Percentiles rank a stretch among this genome's conserved stretches.
phyloP scores from a whole-genome alignment of 2,113 vertebrate species.

The Hiodon tergisus region DNA sequence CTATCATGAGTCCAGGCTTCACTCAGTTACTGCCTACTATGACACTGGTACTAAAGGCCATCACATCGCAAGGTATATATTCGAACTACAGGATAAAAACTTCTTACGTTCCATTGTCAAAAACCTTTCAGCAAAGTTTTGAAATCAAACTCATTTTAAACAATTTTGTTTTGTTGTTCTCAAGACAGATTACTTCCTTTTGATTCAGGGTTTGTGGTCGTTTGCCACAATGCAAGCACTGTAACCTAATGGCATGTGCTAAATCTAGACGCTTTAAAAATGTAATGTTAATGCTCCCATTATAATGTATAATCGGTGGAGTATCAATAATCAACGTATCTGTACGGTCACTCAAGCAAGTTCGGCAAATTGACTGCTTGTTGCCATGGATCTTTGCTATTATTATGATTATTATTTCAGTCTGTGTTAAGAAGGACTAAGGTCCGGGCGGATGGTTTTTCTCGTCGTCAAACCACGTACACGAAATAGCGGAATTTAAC shows the following conservation, averaged over 20 bases:
- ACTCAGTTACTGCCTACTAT: too few relatives aligned
- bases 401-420: not conserved
- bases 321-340: not conserved
- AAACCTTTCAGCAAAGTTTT: too few relatives aligned
- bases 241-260: not conserved
- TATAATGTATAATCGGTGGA: not conserved
- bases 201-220: not conserved
- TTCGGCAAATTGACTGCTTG: too few relatives aligned
- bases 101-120: too few relatives aligned
- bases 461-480: not conserved
- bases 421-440: not conserved
- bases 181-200: not conserved
- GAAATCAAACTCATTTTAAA: not conserved
- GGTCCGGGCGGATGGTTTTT: not conserved
- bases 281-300: not conserved
- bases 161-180: not conserved
- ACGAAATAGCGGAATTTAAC: constrained; percentile 33
- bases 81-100: too few relatives aligned
- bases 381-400: too few relatives aligned
- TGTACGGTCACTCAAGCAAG: not conserved
- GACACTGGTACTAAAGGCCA: too few relatives aligned
- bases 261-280: constrained; percentile 2
- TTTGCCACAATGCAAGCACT: not conserved
- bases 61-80: too few relatives aligned
- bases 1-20: too few relatives aligned